phyloP scores from a whole-genome alignment of 2,888 invertebrate genomes.

The Cerceris rybyensis region DNA sequence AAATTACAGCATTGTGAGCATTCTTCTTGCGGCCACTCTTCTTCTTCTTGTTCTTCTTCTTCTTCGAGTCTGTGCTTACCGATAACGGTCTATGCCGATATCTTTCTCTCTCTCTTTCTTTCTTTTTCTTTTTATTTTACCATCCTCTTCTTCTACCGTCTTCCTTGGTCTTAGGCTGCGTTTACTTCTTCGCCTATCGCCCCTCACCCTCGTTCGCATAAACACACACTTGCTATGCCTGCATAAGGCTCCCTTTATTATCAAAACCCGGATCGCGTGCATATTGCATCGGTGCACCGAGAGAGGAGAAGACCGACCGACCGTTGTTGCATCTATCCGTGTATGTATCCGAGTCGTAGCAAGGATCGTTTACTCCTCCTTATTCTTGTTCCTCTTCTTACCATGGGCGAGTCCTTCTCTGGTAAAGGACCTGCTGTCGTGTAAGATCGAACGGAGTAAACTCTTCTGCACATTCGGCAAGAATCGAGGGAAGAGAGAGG shows the following conservation, averaged over 20 bases:
- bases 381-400: constrained; percentile 16
- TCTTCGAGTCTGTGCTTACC: constrained; percentile 49
- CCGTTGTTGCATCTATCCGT: constrained; percentile 53
- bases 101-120: constrained; percentile 19
- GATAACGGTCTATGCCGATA: constrained; percentile 47
- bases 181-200: constrained; percentile 49
- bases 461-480: constrained; percentile 31
- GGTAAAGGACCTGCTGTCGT: constrained; percentile 45
- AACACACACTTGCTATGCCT: constrained; percentile 73
- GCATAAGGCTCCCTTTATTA: constrained; percentile 76
- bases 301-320: constrained; percentile 51
- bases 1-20: constrained; percentile 81
- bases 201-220: constrained; percentile 63
- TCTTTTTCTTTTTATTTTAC: constrained; percentile 26
- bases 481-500: constrained; percentile 8
- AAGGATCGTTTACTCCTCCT: constrained; percentile 50
- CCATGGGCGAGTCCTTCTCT: constrained; percentile 32
- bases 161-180: background rate
- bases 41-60: constrained; percentile 53
- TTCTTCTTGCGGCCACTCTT: constrained; percentile 74
- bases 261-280: constrained; percentile 75
- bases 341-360: constrained; percentile 50
- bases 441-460: constrained; percentile 20
- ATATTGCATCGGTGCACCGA: constrained; percentile 75
- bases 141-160: constrained; percentile 35